Base-by-base conservation (phyloP, 2,888 invertebrate genomes). In the Hesperia comma region DNA sequence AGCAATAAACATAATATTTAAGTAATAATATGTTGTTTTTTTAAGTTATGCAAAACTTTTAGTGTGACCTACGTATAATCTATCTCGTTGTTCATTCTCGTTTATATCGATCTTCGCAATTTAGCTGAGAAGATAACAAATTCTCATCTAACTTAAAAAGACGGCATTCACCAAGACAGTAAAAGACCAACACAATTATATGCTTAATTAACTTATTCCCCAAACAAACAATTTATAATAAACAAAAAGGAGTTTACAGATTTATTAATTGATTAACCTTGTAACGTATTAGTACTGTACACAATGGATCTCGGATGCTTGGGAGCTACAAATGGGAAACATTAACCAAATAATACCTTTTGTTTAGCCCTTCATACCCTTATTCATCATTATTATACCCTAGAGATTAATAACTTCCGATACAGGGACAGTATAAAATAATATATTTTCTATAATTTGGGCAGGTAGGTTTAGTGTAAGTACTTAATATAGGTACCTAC, bases 311-410 rank as follows among this genome's bases (percentile, higher is more conserved):
- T 41, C 53, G 56, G 64, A 53, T 58, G 17, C 41, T 62, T 41
- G 46, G 51, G 26, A 51, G 37, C 58, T 57, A 63, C 64, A 66
- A 66, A 66, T 66, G 64, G 58, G 58, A 54, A 66, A 66, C 64
- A 66, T 60, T 66, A 60, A 43, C 64, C 60, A 66, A 60, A 60
- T 60, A 60, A 66, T 66, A 53, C 53, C 60, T 66, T 66, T 66
- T 66, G 64, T 60, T 66, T 32, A 63, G 41, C 58, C 54, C 56
- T 56, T 56, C 49, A 21, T 32, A 56, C 63, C 63, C 49, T 66
- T 43, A 66, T 66, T 66, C 60, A 60, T 66, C 64, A 60, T 66
- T 60, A 66, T 60, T 60, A 66, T 66, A 33, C 64, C 60, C 64
- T 10, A 54, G 43, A 60, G 53, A 60, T 66, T 66, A 66, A 66